Evolutionary conservation across 2,797 vertebrate genomes (phyloP).

Genomic region (Basileuterus tristriatus): DNA sequence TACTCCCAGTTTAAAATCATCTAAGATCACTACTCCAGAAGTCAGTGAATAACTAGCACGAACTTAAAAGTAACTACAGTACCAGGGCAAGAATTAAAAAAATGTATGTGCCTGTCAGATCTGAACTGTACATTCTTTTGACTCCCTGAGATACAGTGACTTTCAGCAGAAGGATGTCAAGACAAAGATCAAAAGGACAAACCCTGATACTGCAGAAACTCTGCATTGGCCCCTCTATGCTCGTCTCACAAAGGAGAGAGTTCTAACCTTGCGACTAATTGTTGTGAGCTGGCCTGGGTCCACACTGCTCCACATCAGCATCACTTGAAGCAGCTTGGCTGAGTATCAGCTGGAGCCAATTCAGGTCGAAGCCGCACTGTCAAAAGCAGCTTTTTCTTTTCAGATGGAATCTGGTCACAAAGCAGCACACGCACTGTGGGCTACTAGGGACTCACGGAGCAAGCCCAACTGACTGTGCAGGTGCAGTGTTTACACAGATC

Average conservation of each 20-base stretch:
- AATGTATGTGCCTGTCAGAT: neutral
- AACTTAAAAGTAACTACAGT: neutral
- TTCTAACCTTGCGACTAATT: neutral
- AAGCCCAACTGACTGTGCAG: neutral
- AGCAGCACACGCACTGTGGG: neutral
- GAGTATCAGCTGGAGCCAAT: neutral
- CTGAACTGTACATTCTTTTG: neutral
- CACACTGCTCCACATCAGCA: neutral
- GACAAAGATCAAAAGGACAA: neutral
- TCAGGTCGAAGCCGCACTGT: constrained; percentile 14
- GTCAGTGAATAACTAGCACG: neutral
- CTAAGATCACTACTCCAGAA: neutral
- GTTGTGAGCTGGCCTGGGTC: neutral
- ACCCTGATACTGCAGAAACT: neutral
- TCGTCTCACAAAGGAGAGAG: neutral
- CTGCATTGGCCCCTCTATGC: neutral
- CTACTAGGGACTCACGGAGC: neutral
- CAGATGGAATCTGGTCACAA: neutral
- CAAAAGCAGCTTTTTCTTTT: neutral
- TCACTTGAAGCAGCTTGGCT: constrained; percentile 2
- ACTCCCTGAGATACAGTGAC: neutral
- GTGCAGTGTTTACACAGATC: neutral
- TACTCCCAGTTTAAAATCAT: neutral
- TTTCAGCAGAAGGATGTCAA: neutral
- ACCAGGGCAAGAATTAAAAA: neutral